phyloP scores from a whole-genome alignment of 2,113 vertebrate species.

The Cyanoramphus novaezelandiae region DNA sequence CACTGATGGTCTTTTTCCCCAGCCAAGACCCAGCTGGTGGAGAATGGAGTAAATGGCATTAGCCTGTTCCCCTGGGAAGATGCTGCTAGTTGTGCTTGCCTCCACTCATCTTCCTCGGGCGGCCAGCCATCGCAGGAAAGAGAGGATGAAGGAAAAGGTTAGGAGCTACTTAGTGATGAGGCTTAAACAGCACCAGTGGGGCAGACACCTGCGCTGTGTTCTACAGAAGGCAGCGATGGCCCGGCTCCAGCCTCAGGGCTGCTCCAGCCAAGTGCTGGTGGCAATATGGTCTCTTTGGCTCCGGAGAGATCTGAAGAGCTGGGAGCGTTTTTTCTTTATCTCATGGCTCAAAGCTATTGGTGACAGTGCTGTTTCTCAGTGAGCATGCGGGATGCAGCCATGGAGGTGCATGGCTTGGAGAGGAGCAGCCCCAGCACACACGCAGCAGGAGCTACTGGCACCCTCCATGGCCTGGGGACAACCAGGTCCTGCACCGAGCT shows the following conservation, averaged over 20 bases:
- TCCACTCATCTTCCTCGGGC: neutral
- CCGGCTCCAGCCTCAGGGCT: neutral
- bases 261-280: neutral
- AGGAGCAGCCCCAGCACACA: neutral
- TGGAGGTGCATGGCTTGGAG: neutral
- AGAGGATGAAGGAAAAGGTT: conserved; percentile 50
- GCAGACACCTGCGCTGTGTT: neutral
- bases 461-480: neutral
- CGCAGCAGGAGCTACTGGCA: neutral
- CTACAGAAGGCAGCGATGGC: neutral
- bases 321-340: neutral
- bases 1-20: neutral
- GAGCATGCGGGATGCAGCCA: fast-evolving
- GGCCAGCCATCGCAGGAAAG: neutral
- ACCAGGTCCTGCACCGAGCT: neutral
- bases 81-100: neutral
- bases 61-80: conserved; percentile 10
- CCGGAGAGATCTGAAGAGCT: neutral
- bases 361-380: fast-evolving
- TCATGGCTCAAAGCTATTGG: neutral
- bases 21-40: conserved; percentile 40
- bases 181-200: conserved; percentile 15
- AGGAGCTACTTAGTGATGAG: conserved; percentile 31
- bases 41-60: conserved; percentile 30
- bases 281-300: neutral